A percentile compares a stretch with the other conserved stretches of the same genome.
Conservation (phyloP, 1,140 invertebrate species). For the Caenorhabditis briggsae region DNA sequence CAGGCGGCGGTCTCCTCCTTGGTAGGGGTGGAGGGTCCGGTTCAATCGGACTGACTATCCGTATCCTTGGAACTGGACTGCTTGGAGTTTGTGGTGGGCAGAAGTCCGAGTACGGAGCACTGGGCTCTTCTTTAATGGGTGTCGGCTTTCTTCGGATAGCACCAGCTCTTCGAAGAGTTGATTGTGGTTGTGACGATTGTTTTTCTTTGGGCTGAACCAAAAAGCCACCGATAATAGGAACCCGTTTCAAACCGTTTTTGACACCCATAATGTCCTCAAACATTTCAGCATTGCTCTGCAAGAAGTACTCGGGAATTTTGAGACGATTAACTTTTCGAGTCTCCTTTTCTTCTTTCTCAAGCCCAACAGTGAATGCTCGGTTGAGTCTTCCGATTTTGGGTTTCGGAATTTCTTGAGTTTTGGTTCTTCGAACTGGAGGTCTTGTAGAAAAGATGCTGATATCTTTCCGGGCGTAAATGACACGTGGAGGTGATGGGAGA, state of each 20-base stretch:
- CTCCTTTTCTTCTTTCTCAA: slow-evolving; percentile 36
- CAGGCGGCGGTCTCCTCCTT: slow-evolving; percentile 37
- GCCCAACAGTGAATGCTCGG: slow-evolving; percentile 47
- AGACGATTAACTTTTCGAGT: slow-evolving; percentile 55
- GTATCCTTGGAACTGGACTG: slow-evolving; percentile 30
- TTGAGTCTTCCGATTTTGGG: slow-evolving; percentile 60
- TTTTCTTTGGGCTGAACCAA: slow-evolving; percentile 44
- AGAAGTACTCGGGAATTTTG: slow-evolving; percentile 61
- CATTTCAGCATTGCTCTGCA: slow-evolving; percentile 53
- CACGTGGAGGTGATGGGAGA: slow-evolving; percentile 58
- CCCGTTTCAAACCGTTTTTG: slow-evolving; percentile 57
- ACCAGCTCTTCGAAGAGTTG: slow-evolving; percentile 18
- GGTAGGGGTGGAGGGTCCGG: slow-evolving; percentile 56
- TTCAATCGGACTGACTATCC: slow-evolving; percentile 53
- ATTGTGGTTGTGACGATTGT: background rate
- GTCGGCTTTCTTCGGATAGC: slow-evolving; percentile 37
- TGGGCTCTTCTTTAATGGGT: slow-evolving; percentile 1
- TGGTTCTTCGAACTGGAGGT: slow-evolving; percentile 23
- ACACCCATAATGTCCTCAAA: slow-evolving; percentile 57
- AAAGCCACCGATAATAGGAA: slow-evolving; percentile 60
- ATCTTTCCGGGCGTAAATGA: slow-evolving; percentile 48
- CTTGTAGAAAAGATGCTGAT: background rate
- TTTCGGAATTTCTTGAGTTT: slow-evolving; percentile 47
- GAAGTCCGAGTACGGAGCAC: slow-evolving; percentile 54
- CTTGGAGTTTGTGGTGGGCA: slow-evolving; percentile 16